Evolutionary conservation across 2,113 vertebrate genomes (phyloP), one percentile per base, ranked within the genome.

Genomic region (Dicaeum eximium): DNA sequence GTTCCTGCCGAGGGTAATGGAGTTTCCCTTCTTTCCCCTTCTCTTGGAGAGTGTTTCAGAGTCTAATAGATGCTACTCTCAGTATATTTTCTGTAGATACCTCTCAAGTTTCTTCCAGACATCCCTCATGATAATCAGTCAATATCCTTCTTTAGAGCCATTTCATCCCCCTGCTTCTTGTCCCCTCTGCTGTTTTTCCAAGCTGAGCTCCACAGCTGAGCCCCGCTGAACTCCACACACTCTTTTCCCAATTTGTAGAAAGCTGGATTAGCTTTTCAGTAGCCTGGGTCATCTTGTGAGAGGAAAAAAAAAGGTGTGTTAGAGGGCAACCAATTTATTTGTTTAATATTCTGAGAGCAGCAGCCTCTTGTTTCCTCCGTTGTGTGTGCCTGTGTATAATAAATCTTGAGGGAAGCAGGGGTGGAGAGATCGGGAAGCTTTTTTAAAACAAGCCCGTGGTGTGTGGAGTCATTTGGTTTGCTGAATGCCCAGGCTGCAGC

Each of bases 251-350:
- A 73, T 10, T 40, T 87, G 53, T 10, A 73, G 90, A 92, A 96
- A 81, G 58, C 77, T 89, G 86, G 80, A 92, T 95, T 95, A 91
- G 57, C 83, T 96, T 92, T 87, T 80, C 88, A 58, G 80, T 22
- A 65, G 44, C 75, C 31, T 60, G 90, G 90, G 69, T 93, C 77
- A 53, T 81, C 86, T 17, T 48, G 86, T 75, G 92, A 90, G 82
- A 47, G 31, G 19, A 3, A n/a, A 84, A 81, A 44, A 77, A 83
- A 50, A 80, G 56, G 40, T 80, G 35, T 69, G 65, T 88, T 91
- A 88, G 94, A 96, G 92, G 91, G 83, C 88, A 94, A 66, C 85
- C 94, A 91, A 95, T 96, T 94, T 95, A 91, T 92, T 97, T 94
- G 70, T 84, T 97, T 92, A 89, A 79, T 92, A 92, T 97, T 96